Conservation (phyloP, 2,888 invertebrate genomes). For the Fragum whitleyi region DNA sequence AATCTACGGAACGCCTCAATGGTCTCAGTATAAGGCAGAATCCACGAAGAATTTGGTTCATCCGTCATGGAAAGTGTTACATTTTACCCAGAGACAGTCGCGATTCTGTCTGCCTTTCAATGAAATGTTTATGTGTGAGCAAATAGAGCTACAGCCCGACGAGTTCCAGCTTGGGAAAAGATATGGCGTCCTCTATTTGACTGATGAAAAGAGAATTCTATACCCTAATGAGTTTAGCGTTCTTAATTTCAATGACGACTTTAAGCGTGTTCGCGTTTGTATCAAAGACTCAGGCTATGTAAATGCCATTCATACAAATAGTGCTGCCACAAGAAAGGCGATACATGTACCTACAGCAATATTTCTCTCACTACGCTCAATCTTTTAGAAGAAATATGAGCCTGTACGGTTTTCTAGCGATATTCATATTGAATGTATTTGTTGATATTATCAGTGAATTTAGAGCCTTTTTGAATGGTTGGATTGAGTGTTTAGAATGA, state of each 20-base stretch:
- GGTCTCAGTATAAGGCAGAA: background rate
- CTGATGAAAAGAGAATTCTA: background rate
- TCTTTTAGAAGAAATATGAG: too few relatives aligned
- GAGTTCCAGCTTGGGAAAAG: background rate
- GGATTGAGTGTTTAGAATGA: too few relatives aligned
- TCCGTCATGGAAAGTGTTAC: background rate
- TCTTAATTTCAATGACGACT: background rate
- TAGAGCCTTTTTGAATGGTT: too few relatives aligned
- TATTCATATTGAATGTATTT: too few relatives aligned
- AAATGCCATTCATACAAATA: background rate
- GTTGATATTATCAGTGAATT: too few relatives aligned
- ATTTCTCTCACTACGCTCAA: too few relatives aligned
- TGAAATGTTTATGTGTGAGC: background rate
- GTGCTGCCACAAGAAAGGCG: background rate
- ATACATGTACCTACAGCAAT: too few relatives aligned
- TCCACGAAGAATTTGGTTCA: background rate
- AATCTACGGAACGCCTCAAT: background rate
- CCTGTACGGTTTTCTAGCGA: too few relatives aligned
- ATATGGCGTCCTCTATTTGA: background rate
- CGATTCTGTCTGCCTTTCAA: background rate
- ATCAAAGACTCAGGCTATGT: conserved; percentile 5
- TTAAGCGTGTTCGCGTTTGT: background rate
- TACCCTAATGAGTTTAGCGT: background rate
- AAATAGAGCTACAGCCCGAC: background rate
- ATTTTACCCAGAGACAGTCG: background rate